These are phyloP conservation scores for Brachypodius melanocephalos DNA, from an alignment of 2,113 vertebrate species.

Conservation along the genomic window DNA sequence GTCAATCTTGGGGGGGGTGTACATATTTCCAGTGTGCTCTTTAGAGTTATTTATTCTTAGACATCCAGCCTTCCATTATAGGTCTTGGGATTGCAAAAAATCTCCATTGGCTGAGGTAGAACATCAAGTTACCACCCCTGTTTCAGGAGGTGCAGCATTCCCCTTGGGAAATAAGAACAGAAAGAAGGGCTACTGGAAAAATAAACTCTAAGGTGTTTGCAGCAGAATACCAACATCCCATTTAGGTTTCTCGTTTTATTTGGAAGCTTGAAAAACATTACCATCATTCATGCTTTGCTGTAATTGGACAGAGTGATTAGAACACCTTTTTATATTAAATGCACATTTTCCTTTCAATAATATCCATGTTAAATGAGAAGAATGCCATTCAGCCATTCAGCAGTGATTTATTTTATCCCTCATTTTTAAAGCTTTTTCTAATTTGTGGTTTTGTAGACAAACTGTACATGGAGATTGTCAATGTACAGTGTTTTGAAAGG, in stretches of 20 bases:
- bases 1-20: background rate
- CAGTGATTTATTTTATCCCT: background rate
- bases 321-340: conserved; percentile 49
- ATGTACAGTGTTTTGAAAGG: background rate
- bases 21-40: background rate
- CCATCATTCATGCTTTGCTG: background rate
- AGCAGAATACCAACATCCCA: background rate
- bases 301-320: conserved; percentile 37
- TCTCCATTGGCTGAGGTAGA: background rate
- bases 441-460: background rate
- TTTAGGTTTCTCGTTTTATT: background rate
- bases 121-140: background rate
- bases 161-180: background rate
- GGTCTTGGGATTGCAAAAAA: background rate
- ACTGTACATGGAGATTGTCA: background rate
- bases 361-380: background rate
- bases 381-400: background rate
- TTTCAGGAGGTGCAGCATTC: background rate
- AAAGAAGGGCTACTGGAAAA: background rate
- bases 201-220: background rate
- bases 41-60: background rate
- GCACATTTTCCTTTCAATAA: conserved; percentile 12
- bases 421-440: background rate
- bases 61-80: background rate
- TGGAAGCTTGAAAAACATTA: background rate